Evolutionary conservation across 2,888 invertebrate species (phyloP).

Genomic region (Acanthosoma haemorrhoidale): DNA sequence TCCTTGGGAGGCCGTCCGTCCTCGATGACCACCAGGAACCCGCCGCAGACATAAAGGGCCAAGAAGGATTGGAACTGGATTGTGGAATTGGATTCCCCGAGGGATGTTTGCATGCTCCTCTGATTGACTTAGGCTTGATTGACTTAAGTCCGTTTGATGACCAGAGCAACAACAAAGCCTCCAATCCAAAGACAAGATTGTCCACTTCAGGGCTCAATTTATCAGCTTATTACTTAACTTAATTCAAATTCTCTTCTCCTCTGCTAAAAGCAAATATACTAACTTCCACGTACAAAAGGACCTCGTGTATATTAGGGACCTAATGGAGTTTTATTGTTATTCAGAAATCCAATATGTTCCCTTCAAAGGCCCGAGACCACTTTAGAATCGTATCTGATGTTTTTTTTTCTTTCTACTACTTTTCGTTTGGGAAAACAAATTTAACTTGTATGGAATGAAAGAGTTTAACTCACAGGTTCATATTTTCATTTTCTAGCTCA

Average conservation of each 20-base stretch:
- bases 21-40: neutral
- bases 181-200: conserved; percentile 16
- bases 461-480: too few species aligned
- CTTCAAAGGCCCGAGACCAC: conserved; percentile 1
- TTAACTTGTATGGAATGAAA: conserved; percentile 1
- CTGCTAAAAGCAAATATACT: neutral
- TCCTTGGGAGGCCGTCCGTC: too few species aligned
- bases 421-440: conserved; percentile 4
- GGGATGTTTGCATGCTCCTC: conserved; percentile 20
- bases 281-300: neutral
- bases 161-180: neutral
- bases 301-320: conserved; percentile 14
- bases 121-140: conserved; percentile 15
- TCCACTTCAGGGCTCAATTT: conserved; percentile 22
- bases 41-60: conserved; percentile 4
- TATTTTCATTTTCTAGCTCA: too few species aligned
- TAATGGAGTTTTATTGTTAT: conserved; percentile 11
- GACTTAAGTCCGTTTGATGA: conserved; percentile 11
- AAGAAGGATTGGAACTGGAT: neutral
- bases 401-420: neutral
- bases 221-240: conserved; percentile 24
- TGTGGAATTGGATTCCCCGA: neutral
- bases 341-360: conserved; percentile 14
- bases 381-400: conserved; percentile 8
- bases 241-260: conserved; percentile 14